Evolutionary conservation across 2,888 invertebrate species (phyloP), one percentile per base, ranked within the genome.

Genomic region (Alentia gelatinosa): DNA sequence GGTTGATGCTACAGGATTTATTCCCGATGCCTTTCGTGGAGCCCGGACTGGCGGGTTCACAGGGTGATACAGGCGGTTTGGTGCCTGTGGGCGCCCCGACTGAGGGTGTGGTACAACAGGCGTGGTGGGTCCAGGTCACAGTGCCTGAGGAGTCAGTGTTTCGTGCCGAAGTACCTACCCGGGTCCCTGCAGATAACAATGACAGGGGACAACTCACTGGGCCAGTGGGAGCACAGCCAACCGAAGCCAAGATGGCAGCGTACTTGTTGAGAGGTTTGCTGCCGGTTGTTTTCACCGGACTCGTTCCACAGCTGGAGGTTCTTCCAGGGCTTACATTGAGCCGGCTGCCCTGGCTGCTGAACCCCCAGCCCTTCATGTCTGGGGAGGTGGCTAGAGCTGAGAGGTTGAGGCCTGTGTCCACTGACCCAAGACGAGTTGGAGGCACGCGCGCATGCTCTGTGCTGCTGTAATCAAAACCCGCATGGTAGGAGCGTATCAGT

Each of bases 341-440:
- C 47, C 33, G n/a, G 26, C 33, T 12, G n/a, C 47, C 47, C 30
- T 30, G 33, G 19, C 33, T 42, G 3, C 86, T 33, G 12, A 86
- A 42, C 4, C 86, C 86, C 86, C 86, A 86, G 5, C 86, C 86
- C 47, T 86, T 86, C 86, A 86, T 86, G 26, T 86, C 50, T 9
- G 86, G 0, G 15, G 1, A 37, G 1, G 19, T 33, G 39, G 79
- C 79, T 79, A 79, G 3, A 37, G 79, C 37, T 4, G 79, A 79
- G n/a, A 79, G 39, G 26, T 79, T 79, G 39, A 79, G 79, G 37
- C 79, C 79, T 1, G 79, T 79, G 79, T 79, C 79, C 3, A 79
- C 12, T 19, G 79, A 79, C 4, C 35, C 39, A n/a, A 35, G 37
- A 39, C 35, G 23, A 35, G 79, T 37, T 0, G 79, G 37, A 5